A percentile compares a stretch with the other conserved stretches of the same genome.
These are phyloP conservation scores for Oryzias celebensis DNA, from an alignment of 2,113 vertebrate species.

Conservation along the genomic window DNA sequence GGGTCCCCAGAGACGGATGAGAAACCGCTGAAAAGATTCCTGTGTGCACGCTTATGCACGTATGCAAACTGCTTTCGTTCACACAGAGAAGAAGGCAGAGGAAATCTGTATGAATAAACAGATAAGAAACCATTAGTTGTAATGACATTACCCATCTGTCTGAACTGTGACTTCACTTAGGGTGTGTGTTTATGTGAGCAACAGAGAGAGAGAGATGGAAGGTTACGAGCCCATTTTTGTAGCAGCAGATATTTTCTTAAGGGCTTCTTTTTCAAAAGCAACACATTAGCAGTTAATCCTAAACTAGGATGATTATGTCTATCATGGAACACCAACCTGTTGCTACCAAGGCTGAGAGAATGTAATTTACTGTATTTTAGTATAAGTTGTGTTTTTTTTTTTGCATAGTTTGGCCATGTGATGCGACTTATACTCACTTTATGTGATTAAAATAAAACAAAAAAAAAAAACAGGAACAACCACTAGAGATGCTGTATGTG, in stretches of 20 bases:
- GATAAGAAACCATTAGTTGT: slow-evolving; percentile 64
- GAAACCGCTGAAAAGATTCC: slow-evolving; percentile 56
- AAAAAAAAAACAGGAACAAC: no score
- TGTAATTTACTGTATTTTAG: background rate
- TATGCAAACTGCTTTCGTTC: slow-evolving; percentile 28
- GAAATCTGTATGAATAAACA: slow-evolving; percentile 66
- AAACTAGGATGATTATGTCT: slow-evolving; percentile 1
- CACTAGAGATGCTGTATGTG: no score
- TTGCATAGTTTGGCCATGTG: no score
- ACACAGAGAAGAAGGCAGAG: slow-evolving; percentile 21
- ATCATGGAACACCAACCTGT: slow-evolving; percentile 9
- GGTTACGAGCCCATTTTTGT: slow-evolving; percentile 34
- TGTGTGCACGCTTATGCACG: slow-evolving; percentile 11
- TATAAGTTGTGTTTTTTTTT: background rate
- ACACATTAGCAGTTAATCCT: slow-evolving; percentile 28
- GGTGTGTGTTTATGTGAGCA: slow-evolving; percentile 43
- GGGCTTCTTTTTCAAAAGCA: slow-evolving; percentile 32
- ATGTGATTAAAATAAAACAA: no score
- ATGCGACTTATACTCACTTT: no score
- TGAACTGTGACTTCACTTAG: slow-evolving; percentile 54
- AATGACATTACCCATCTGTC: slow-evolving; percentile 59
- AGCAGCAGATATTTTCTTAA: slow-evolving; percentile 10
- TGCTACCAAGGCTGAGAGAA: slow-evolving; percentile 3
- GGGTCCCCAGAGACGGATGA: slow-evolving; percentile 62
- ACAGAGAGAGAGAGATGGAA: slow-evolving; percentile 29